Percentiles rank a stretch among this genome's conserved stretches.
phyloP scores from a whole-genome alignment of 1,140 invertebrate genomes.

The Drosophila sp. region DNA sequence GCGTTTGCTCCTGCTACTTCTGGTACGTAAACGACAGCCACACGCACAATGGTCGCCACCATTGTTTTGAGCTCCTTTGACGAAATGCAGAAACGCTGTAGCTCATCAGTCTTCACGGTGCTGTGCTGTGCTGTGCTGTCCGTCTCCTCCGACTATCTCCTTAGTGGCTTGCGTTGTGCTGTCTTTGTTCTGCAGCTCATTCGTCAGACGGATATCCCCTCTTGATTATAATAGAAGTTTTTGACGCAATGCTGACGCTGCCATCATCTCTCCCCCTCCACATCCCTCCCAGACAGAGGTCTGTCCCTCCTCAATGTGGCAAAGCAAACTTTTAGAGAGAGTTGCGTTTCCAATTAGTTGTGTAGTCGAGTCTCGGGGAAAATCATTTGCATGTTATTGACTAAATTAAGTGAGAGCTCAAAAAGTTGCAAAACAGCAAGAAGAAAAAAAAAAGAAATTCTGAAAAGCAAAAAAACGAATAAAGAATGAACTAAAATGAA shows the following conservation, averaged over 20 bases:
- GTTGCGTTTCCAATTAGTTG: conserved; percentile 70
- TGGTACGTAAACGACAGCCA: conserved; percentile 2
- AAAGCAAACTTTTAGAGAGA: conserved; percentile 26
- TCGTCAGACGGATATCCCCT: conserved; percentile 47
- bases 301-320: not conserved
- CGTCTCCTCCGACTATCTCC: conserved; percentile 3
- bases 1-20: not conserved
- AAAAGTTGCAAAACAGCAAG: conserved; percentile 53
- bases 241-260: conserved; percentile 54
- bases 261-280: not conserved
- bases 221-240: conserved; percentile 52
- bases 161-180: conserved; percentile 1
- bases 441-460: conserved; percentile 28
- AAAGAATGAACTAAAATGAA: conserved; percentile 54
- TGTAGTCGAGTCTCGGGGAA: conserved; percentile 31
- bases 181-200: not conserved
- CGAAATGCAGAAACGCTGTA: conserved; percentile 65
- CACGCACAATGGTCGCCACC: conserved; percentile 16
- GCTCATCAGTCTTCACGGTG: conserved; percentile 57
- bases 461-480: conserved; percentile 40
- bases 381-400: conserved; percentile 79
- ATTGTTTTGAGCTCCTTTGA: conserved; percentile 30
- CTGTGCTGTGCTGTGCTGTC: not conserved
- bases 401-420: conserved; percentile 72
- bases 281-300: not conserved